Evolutionary conservation across 2,888 invertebrate genomes (phyloP).

Genomic region (Margaritifera margaritifera): DNA sequence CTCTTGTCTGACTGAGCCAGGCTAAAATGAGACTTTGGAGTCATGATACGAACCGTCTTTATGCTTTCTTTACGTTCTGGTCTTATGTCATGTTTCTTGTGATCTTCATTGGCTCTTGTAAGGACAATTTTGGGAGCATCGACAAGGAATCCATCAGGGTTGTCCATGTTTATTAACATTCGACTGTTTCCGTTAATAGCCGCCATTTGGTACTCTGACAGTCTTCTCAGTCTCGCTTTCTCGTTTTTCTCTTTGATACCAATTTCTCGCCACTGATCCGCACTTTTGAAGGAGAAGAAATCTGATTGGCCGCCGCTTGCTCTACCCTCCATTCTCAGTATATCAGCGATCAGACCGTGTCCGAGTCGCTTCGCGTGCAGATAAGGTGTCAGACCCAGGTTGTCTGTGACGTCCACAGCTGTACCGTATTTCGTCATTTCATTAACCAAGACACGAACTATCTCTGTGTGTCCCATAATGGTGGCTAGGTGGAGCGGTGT

Average conservation of each 20-base stretch:
- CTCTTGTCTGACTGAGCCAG: constrained; percentile 2
- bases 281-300: constrained; percentile 47
- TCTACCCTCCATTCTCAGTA: constrained; percentile 51
- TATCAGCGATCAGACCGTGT: constrained; percentile 47
- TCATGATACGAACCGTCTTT: constrained; percentile 26
- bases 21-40: constrained; percentile 22
- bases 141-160: constrained; percentile 10
- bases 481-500: constrained; percentile 66
- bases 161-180: constrained; percentile 34
- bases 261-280: constrained; percentile 59
- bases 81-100: constrained; percentile 28
- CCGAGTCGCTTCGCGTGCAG: constrained; percentile 63
- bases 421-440: constrained; percentile 57
- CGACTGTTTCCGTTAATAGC: constrained; percentile 46
- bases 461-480: constrained; percentile 44
- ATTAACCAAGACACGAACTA: constrained; percentile 49
- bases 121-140: background rate
- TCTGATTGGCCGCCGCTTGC: constrained; percentile 54
- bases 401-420: constrained; percentile 63
- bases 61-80: constrained; percentile 8
- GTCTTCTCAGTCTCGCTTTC: constrained; percentile 25
- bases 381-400: constrained; percentile 64
- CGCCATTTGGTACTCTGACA: constrained; percentile 38
- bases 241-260: constrained; percentile 54
- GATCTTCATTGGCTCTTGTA: constrained; percentile 32